phyloP scores from a whole-genome alignment of 1,140 invertebrate genomes.

The Drosophila seguyi region DNA sequence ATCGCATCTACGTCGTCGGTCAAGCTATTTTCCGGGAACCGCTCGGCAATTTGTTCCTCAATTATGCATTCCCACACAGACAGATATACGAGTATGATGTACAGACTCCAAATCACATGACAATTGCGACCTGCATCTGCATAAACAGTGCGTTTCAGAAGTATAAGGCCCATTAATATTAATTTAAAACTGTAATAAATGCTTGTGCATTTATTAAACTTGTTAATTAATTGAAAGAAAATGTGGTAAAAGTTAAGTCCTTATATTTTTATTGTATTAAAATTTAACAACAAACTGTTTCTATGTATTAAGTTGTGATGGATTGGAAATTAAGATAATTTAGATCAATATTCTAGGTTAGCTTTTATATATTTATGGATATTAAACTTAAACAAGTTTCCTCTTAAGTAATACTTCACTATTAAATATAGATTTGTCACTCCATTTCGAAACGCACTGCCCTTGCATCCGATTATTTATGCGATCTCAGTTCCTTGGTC shows the following conservation, averaged over 20 bases:
- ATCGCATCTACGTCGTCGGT: constrained; percentile 15
- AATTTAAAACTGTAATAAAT: too few relatives aligned
- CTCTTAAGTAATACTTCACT: background rate
- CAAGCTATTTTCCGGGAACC: constrained; percentile 35
- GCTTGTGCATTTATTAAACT: too few relatives aligned
- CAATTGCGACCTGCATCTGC: constrained; percentile 33
- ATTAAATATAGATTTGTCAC: background rate
- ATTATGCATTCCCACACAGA: constrained; percentile 34
- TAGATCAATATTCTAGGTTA: background rate
- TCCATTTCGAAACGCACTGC: background rate
- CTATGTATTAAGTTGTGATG: background rate
- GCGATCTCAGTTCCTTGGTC: constrained; percentile 25
- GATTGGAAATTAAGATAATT: background rate
- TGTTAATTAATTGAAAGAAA: too few relatives aligned
- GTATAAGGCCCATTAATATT: too few relatives aligned
- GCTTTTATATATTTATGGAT: background rate
- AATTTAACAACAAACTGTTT: background rate
- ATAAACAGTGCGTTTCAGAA: constrained; percentile 10
- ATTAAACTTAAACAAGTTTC: background rate
- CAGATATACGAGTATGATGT: constrained; percentile 23
- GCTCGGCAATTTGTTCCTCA: constrained; percentile 41
- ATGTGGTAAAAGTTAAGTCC: too few relatives aligned
- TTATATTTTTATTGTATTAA: too few relatives aligned
- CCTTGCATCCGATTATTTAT: constrained; percentile 31
- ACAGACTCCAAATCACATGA: constrained; percentile 33